These are phyloP conservation scores for Gadus chalcogrammus DNA, from an alignment of 2,113 vertebrate genomes.

Conservation along the genomic window DNA sequence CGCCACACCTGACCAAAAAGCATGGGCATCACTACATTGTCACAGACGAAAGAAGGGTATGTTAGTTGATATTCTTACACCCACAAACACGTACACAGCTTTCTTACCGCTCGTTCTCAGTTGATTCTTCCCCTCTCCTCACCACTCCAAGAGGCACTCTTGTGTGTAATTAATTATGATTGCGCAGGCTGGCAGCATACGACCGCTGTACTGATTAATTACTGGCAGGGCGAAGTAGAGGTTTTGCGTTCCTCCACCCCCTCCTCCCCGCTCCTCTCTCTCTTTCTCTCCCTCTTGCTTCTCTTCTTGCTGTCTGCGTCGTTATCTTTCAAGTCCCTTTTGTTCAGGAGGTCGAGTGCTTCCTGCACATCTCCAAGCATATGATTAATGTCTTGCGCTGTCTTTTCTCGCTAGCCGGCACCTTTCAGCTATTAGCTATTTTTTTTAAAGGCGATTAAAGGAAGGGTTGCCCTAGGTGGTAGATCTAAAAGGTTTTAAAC, in stretches of 20 bases:
- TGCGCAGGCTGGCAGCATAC: conserved; percentile 52
- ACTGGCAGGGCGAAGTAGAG: conserved; percentile 32
- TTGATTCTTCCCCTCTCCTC: conserved; percentile 14
- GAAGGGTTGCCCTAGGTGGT: too few relatives aligned
- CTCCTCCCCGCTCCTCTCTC: conserved; percentile 3
- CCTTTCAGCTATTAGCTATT: conserved; percentile 32
- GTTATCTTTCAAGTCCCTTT: conserved; percentile 40
- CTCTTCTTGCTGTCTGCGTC: conserved; percentile 21
- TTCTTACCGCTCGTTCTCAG: conserved; percentile 1
- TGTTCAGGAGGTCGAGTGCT: conserved; percentile 39
- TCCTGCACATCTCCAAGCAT: conserved; percentile 38
- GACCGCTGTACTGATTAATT: conserved; percentile 66
- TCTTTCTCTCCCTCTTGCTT: conserved; percentile 17
- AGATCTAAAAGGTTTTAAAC: too few relatives aligned
- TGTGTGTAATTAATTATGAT: conserved; percentile 73
- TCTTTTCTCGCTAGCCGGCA: conserved; percentile 18
- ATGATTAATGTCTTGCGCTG: conserved; percentile 45
- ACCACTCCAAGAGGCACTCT: conserved; percentile 48
- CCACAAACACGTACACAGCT: not conserved
- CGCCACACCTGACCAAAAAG: conserved; percentile 94
- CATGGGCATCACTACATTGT: conserved; percentile 92
- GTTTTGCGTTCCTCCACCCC: conserved; percentile 19
- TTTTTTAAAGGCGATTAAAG: conserved; percentile 5
- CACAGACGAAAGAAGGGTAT: conserved; percentile 89
- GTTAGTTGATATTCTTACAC: not conserved